Base-by-base conservation (phyloP, 2,113 vertebrate genomes). In the Spea bombifrons region DNA sequence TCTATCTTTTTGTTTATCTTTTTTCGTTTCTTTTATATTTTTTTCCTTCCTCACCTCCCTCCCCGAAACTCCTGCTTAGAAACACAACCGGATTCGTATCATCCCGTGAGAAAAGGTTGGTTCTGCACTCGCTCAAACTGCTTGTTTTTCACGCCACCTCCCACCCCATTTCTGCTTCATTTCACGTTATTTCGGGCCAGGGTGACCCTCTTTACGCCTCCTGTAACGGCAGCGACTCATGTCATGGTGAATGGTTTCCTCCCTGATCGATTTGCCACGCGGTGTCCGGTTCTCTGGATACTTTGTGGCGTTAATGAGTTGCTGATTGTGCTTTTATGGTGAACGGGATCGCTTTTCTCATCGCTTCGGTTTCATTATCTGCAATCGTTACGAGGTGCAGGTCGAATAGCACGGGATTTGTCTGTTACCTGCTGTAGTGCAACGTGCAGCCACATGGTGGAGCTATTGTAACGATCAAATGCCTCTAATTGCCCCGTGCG, bases 71-170 rank as follows among this genome's bases (percentile, higher is more conserved):
- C 83, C 93, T 94, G 97, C 95, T 45, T 92, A 94, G 93, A 96
- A 89, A 92, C 96, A 92, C 93, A 97, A 88, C 95, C 92, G 92
- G 96, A 98, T 88, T 93, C 96, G 92, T 96, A 94, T 89, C 95
- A 93, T 86, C 93, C 95, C 92, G 92, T 97, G 95, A 99, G 96
- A 92, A 98, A 98, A 99, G 97, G 97, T 99, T 96, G 97, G 97
- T 99, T 92, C 89, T 90, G 89, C 84, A 80, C 89, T 88, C 82
- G 86, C 87, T 87, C 80, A 87, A 83, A 83, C 80, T 82, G 8
- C n/a, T 81, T 88, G 84, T 84, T 85, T 30, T 84, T 81, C 66
- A 86, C 84, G 84, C 86, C 17, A 49, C 82, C 78, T 86, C 73
- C 83, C 85, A 50, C 81, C 81, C 87, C 76, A 85, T 89, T 84